Conservation (phyloP, 2,113 vertebrate genomes). For the Alosa alosa region DNA sequence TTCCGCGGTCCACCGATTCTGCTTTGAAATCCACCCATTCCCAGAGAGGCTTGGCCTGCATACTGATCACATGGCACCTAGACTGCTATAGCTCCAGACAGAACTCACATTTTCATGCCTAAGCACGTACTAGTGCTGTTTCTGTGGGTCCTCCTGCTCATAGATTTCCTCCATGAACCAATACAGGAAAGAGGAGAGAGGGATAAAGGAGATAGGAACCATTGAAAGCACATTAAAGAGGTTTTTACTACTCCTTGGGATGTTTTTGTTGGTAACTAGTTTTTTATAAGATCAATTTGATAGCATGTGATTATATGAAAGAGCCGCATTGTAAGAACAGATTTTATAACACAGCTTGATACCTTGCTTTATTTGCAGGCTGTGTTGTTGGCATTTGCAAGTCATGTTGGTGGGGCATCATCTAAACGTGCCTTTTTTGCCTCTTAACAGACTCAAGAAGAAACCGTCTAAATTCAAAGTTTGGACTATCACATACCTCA, state of each 20-base stretch:
- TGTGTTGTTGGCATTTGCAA: neutral
- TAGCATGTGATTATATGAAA: neutral
- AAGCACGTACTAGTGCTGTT: neutral
- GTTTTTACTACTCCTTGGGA: neutral
- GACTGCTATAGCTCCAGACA: neutral
- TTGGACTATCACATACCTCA: too few relatives aligned
- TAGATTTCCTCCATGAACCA: neutral
- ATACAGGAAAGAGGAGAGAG: neutral
- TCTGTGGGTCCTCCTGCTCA: neutral
- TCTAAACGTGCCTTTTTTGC: too few relatives aligned
- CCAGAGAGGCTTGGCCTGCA: neutral
- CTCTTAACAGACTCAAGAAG: too few relatives aligned
- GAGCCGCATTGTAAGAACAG: neutral
- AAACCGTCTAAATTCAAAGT: too few relatives aligned
- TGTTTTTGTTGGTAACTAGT: neutral
- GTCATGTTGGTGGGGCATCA: too few relatives aligned
- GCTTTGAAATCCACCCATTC: neutral
- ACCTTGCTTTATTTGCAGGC: too few relatives aligned
- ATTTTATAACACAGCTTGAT: too few relatives aligned
- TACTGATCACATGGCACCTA: neutral
- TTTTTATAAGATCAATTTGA: neutral
- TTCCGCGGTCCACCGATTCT: neutral
- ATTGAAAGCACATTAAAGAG: neutral
- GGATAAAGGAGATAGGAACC: neutral
- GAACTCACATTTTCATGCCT: neutral